Base-by-base conservation (phyloP, 2,797 vertebrate genomes). In the Neosilurus mollespiculum region DNA sequence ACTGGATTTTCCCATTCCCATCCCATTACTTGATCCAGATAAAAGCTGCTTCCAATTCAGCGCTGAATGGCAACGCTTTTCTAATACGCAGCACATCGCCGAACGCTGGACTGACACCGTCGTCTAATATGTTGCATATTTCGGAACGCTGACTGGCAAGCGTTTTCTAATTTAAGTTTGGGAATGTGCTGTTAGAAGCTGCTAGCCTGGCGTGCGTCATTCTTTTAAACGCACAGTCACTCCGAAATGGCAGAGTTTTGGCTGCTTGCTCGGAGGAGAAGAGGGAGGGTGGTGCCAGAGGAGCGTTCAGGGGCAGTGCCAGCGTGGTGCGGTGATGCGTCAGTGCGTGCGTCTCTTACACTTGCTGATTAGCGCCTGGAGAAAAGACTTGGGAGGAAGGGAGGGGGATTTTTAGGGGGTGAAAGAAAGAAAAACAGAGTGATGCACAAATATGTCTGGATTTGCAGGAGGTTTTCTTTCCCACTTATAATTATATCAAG, bases 371-470 rank as follows among this genome's bases (percentile, higher is more conserved):
- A 82, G 71, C 18, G 85, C 83, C 85, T 75, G 11, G 53, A 84
- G 72, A 81, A 69, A 81, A 81, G 67, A 80, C 80, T 43, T 43
- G 77, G 78, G 69, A 83, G 62, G 51, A 18, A 20, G 0, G 58
- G 16, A 20, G 16, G 58, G 6, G 18, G 58, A 43, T 43, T 43
- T 43, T 43, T 4, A 43, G 43, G 3, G 58, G 16, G 58, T 20
- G 53, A 62, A 70, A 59, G 51, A 51, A 71, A 53, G 70, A 30
- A 58, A 58, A 58, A 75, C 15, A 0, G 64, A 65, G 59, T 71
- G 59, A 85, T 79, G 76, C 83, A 85, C 85, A 85, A 85, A 82
- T 71, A 78, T 72, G 75, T 78, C 85, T 83, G 73, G 78, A 81
- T 84, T 79, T 58, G 1, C 49, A 71, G 37, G 70, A 49, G 56